Evolutionary conservation across 2,888 invertebrate genomes (phyloP), one percentile per base, ranked within the genome.

Genomic region (Phlogophora meticulosa): DNA sequence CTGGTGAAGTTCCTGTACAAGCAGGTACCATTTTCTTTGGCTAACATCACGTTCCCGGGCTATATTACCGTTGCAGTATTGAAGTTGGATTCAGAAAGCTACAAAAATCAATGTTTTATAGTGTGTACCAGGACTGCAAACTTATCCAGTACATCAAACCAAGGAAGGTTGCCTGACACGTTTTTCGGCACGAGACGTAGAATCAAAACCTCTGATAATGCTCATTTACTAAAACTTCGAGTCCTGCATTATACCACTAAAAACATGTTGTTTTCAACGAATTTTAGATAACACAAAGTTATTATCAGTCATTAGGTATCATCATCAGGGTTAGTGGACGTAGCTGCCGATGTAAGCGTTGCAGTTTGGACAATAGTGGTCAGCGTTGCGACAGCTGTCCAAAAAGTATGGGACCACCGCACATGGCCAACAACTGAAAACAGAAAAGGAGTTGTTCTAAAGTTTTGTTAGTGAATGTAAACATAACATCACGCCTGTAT

Each of bases 361-460:
- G 79, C 96, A 96, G 73, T 94, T 93, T 0, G 96, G 96, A 77
- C 96, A 96, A 72, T 95, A 96, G 83, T 96, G 96, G 61, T 96
- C 93, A 24, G 93, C 91, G 73, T 92, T 96, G 76, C 94, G 93
- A 79, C 96, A 96, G 28, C 94, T 92, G 55, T 96, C 93, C 87
- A 95, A 90, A 80, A 96, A 96, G 78, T 96, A 96, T 0, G 96
- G 96, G n/a, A 96, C 64, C 66, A 95, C 94, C 5, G 94, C 94
- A 68, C 96, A 96, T 0, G 96, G 96, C 95, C 96, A 96, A 78
- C 93, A 95, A 46, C 95, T 95, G 86, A 61, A 90, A 90, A 24
- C 11, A 28, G 15, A 57, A 59, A 38, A 59, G 3, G 15, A 24
- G 15, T 20, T 32, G 34, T 15, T 53, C 10, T 10, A 36, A 17